phyloP scores from a whole-genome alignment of 2,797 vertebrate species.

The Falco concolor region DNA sequence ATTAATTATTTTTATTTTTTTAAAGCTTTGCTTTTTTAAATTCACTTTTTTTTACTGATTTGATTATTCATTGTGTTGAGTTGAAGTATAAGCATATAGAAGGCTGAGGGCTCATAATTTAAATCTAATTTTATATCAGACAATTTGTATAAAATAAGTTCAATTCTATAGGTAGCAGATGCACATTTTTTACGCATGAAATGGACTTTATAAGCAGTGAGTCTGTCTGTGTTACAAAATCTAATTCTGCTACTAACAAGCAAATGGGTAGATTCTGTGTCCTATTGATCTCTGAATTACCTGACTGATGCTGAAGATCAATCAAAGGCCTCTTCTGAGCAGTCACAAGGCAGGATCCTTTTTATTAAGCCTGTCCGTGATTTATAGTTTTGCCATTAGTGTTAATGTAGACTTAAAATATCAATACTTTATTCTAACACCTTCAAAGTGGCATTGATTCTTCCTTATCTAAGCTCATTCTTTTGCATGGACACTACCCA shows the following conservation, averaged over 20 bases:
- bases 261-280: conserved; percentile 19
- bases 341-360: conserved; percentile 14
- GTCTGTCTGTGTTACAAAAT: neutral
- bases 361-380: neutral
- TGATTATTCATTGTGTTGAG: neutral
- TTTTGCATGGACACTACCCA: neutral
- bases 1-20: neutral
- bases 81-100: neutral
- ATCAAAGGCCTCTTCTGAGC: neutral
- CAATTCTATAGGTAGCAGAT: neutral
- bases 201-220: neutral
- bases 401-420: neutral
- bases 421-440: neutral
- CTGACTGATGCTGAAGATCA: conserved; percentile 31
- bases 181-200: neutral
- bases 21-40: neutral
- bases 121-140: neutral
- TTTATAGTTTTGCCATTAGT: conserved; percentile 29
- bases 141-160: neutral
- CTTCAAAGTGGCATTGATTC: neutral
- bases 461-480: neutral
- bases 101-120: neutral
- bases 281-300: conserved; percentile 48
- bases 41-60: neutral
- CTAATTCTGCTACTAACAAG: neutral